Evolutionary conservation across 2,113 vertebrate species (phyloP), one percentile per base, ranked within the genome.

Genomic region (Patagioenas fasciata): DNA sequence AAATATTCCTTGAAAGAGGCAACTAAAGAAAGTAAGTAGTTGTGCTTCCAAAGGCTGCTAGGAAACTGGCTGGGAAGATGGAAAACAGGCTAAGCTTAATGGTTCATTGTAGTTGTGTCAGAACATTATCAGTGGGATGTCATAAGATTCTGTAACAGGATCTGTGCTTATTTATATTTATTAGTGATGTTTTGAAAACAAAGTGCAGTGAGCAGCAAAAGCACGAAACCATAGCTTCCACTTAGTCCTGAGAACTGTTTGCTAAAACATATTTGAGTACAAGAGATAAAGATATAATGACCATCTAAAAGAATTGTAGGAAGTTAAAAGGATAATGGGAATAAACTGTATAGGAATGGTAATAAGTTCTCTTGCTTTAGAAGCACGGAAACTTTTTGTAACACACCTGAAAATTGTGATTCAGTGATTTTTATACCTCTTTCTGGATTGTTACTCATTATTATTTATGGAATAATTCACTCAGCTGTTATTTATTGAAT

Each of bases 1-100:
- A 84, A 81, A 73, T 70, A 91, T 58, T 87, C 81, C 36, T 79
- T 96, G 40, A 91, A 94, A 74, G 78, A 67, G 32, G 17, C 24
- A 91, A 36, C 34, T 42, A 42, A 82, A 56, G 32, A 28, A 80
- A 78, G 34, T 40, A 75, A 88, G 58, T 36, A 66, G 28, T 13
- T 69, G 53, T 79, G 14, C 69, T 84, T 91, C 73, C 73, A 25
- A 89, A 74, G 40, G 13, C 34, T 81, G 54, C 56, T 81, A 18
- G 61, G 40, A 81, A 78, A 53, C 26, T 28, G 47, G 9, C 23
- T 84, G 40, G 38, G 60, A 72, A 53, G 56, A 20, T 32, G 13
- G 34, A 61, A 81, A 57, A 36, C 7, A n/a, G 51, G 31, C 13
- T 32, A 70, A 20, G 5, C 40, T 89, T 84, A 54, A 32, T 47